A percentile compares a stretch with the other conserved stretches of the same genome.
These are phyloP conservation scores for Nesoenas mayeri DNA, from an alignment of 2,113 vertebrate genomes.

Conservation along the genomic window DNA sequence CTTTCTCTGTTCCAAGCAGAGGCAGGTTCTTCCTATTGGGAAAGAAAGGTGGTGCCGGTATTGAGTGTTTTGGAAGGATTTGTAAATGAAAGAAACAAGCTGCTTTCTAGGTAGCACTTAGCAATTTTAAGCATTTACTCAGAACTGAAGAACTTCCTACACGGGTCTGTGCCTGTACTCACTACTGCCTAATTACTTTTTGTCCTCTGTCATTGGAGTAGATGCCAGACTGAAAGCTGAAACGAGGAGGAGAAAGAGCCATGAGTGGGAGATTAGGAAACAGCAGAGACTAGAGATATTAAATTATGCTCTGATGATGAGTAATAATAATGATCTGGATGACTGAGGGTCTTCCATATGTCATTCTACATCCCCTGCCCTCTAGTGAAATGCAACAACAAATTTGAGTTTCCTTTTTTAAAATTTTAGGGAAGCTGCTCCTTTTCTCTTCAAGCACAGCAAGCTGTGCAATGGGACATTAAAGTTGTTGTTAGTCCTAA, in stretches of 20 bases:
- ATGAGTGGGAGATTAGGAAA: background rate
- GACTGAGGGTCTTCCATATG: background rate
- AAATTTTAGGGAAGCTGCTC: accelerated
- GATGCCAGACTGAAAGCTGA: background rate
- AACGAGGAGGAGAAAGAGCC: background rate
- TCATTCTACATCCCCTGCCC: background rate
- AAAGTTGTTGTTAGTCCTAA: background rate
- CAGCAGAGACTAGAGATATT: background rate
- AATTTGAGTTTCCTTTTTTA: background rate
- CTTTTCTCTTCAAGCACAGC: background rate
- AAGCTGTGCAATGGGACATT: background rate
- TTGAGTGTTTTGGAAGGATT: background rate
- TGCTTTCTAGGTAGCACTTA: background rate
- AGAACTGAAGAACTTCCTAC: background rate
- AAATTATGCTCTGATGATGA: background rate
- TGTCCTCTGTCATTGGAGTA: background rate
- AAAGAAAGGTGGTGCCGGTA: background rate
- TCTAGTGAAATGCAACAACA: background rate
- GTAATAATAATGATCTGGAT: background rate
- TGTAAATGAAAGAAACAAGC: background rate
- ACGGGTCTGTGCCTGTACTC: accelerated
- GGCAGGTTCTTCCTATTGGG: background rate
- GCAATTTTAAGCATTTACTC: background rate
- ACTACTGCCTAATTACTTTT: background rate
- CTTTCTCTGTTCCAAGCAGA: background rate